phyloP scores from a whole-genome alignment of 37 sponge, comb jelly and placozoan genomes.

The Mnemiopsis leidyi region DNA sequence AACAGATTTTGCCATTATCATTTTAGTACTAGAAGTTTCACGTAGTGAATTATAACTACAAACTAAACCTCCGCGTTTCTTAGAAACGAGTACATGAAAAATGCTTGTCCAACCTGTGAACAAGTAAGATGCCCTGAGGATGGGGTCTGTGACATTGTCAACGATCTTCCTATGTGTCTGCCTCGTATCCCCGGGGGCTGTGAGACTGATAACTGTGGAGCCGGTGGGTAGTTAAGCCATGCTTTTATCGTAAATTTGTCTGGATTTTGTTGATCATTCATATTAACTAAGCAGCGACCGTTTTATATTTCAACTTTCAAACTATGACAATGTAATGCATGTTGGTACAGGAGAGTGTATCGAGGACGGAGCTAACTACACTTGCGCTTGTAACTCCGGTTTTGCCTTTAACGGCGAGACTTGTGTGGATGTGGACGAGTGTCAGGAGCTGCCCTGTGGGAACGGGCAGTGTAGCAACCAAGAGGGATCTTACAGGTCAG shows the following conservation, averaged over 20 bases:
- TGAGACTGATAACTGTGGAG: neutral
- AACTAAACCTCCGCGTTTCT: no score
- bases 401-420: neutral
- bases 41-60: no score
- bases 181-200: neutral
- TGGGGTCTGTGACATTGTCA: neutral
- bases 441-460: neutral
- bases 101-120: conserved; percentile 6
- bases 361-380: neutral
- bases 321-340: no score
- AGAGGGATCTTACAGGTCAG: neutral
- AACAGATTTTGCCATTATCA: no score
- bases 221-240: no score
- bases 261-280: neutral
- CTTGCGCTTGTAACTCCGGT: conserved; percentile 11
- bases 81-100: neutral
- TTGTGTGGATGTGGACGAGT: neutral
- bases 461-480: neutral
- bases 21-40: no score
- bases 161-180: neutral
- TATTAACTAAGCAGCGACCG: neutral
- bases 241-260: no score
- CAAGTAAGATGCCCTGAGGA: neutral
- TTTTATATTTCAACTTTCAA: neutral
- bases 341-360: conserved; percentile 2